Conservation (phyloP, 2,888 invertebrate species). For the Sminthurinus aureus region DNA sequence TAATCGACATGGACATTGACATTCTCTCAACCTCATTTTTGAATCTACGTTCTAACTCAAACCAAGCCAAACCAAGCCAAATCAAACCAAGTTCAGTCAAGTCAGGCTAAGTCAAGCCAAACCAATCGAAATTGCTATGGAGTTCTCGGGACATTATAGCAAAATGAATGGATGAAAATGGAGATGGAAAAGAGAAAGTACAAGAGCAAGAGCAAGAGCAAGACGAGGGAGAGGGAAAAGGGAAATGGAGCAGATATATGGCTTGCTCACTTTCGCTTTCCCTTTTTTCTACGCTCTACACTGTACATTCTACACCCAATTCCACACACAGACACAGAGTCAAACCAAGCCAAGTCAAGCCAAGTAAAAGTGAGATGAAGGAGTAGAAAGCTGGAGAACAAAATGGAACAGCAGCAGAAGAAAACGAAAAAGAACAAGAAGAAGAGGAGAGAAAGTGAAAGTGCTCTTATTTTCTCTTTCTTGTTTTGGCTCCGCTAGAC, state of each 20-base stretch:
- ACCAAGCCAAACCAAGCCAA: constrained; percentile 5
- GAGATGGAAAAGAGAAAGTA: constrained; percentile 17
- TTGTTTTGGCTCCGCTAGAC: constrained; percentile 15
- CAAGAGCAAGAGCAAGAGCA: not conserved
- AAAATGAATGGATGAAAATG: constrained; percentile 12
- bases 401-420: not conserved
- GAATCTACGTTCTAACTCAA: too few species aligned
- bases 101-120: too few species aligned
- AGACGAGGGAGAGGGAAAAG: not conserved
- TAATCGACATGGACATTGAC: too few species aligned
- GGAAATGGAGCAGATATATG: not conserved
- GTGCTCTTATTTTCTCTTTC: not conserved
- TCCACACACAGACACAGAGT: too few species aligned
- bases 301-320: not conserved
- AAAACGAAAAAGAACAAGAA: not conserved
- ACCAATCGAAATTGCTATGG: too few species aligned
- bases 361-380: too few species aligned
- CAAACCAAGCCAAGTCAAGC: too few species aligned
- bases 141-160: not conserved
- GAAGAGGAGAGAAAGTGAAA: not conserved
- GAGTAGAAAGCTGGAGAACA: not conserved
- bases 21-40: too few species aligned
- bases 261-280: not conserved
- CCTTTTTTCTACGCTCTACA: not conserved
- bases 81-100: too few species aligned